phyloP scores from a whole-genome alignment of 2,888 invertebrate species.

The Cantharis lateralis region DNA sequence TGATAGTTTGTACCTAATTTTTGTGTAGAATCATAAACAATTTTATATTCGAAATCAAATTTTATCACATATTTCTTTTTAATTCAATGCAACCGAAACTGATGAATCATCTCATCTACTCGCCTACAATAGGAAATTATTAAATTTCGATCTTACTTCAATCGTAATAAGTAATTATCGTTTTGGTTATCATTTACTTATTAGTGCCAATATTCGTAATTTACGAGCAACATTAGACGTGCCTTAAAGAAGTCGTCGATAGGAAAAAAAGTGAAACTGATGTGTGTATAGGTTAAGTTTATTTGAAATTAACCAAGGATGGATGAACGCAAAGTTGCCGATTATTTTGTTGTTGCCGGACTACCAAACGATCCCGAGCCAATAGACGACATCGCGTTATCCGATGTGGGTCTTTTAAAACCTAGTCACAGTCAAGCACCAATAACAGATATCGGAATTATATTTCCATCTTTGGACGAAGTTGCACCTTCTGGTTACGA shows the following conservation, averaged over 20 bases:
- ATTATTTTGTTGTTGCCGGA: slow-evolving; percentile 98
- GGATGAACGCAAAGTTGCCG: slow-evolving; percentile 90
- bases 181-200: slow-evolving; percentile 3
- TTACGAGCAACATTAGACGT: slow-evolving; percentile 25
- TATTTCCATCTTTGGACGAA: slow-evolving; percentile 89
- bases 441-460: slow-evolving; percentile 93
- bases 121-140: slow-evolving; percentile 8
- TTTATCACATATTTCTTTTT: background rate
- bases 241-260: slow-evolving; percentile 15
- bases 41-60: background rate
- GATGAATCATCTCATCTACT: slow-evolving; percentile 11
- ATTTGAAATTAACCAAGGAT: slow-evolving; percentile 54
- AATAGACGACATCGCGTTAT: slow-evolving; percentile 71
- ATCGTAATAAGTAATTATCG: background rate
- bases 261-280: background rate
- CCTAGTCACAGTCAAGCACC: slow-evolving; percentile 85
- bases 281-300: slow-evolving; percentile 17
- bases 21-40: background rate
- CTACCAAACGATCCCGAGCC: slow-evolving; percentile 81
- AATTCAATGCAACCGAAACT: slow-evolving; percentile 4
- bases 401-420: slow-evolving; percentile 81
- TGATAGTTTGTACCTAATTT: background rate
- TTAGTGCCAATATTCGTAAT: slow-evolving; percentile 21
- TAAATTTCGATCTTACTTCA: background rate
- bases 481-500: slow-evolving; percentile 79